Conservation (phyloP, 2,888 invertebrate genomes). For the Drosophila rubida region DNA sequence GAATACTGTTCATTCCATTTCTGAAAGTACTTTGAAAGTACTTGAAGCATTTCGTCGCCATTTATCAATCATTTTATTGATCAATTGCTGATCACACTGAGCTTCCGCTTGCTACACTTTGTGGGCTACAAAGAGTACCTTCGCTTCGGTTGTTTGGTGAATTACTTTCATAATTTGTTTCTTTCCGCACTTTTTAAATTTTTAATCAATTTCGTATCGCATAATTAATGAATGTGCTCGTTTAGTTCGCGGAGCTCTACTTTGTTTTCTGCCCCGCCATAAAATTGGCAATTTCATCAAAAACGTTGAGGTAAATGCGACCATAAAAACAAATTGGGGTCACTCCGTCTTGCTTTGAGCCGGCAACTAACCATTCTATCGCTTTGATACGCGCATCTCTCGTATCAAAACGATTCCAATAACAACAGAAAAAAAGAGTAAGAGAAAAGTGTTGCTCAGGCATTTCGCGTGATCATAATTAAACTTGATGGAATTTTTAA, state of each 20-base stretch:
- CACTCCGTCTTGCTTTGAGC: conserved; percentile 5
- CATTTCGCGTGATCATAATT: conserved; percentile 19
- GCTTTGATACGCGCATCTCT: neutral
- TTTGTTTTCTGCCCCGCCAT: conserved; percentile 20
- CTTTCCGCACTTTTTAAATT: conserved; percentile 23
- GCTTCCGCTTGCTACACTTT: neutral
- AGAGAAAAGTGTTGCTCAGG: conserved; percentile 8
- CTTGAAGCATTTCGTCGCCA: neutral
- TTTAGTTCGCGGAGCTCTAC: conserved; percentile 8
- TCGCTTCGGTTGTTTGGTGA: neutral
- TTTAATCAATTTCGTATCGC: conserved; percentile 39
- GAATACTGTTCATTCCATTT: neutral
- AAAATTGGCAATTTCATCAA: conserved; percentile 35
- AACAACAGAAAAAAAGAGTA: neutral
- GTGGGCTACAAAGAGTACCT: conserved; percentile 15
- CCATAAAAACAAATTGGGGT: conserved; percentile 51
- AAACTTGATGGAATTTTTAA: conserved; percentile 52
- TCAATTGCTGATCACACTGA: neutral
- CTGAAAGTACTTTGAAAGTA: neutral
- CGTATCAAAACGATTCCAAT: conserved; percentile 5
- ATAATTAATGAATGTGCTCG: conserved; percentile 43
- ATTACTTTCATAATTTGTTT: conserved; percentile 9
- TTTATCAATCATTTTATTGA: neutral
- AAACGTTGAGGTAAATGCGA: conserved; percentile 15
- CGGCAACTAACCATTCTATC: conserved; percentile 6